Evolutionary conservation across 2,888 invertebrate genomes (phyloP).

Genomic region (Caenorhabditis sp.): DNA sequence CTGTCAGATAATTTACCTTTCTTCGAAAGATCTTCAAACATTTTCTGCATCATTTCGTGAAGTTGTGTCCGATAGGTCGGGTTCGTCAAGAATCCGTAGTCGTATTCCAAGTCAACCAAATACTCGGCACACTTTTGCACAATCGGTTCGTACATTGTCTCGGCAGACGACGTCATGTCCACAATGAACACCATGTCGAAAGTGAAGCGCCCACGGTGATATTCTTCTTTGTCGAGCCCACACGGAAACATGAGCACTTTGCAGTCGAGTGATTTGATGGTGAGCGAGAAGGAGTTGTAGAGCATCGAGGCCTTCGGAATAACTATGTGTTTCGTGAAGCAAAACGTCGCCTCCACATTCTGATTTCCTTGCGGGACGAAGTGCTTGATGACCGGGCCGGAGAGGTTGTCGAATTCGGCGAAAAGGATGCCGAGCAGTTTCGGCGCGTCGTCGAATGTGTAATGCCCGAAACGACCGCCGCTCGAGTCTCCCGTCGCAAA

Average conservation of each 20-base stretch:
- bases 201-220: slow-evolving; percentile 63
- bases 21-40: slow-evolving; percentile 69
- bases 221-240: slow-evolving; percentile 63
- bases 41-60: slow-evolving; percentile 64
- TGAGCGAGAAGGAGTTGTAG: slow-evolving; percentile 69
- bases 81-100: slow-evolving; percentile 65
- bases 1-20: slow-evolving; percentile 66
- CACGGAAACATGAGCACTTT: slow-evolving; percentile 78
- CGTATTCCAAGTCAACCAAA: slow-evolving; percentile 74
- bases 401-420: slow-evolving; percentile 74
- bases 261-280: slow-evolving; percentile 63
- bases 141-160: slow-evolving; percentile 78
- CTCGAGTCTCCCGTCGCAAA: slow-evolving; percentile 53
- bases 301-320: slow-evolving; percentile 68
- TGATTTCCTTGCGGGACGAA: slow-evolving; percentile 62
- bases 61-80: slow-evolving; percentile 59
- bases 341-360: slow-evolving; percentile 21
- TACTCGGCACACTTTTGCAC: slow-evolving; percentile 78
- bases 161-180: slow-evolving; percentile 59
- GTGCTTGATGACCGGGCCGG: slow-evolving; percentile 71
- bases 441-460: slow-evolving; percentile 61
- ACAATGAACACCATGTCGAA: slow-evolving; percentile 79
- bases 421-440: slow-evolving; percentile 73
- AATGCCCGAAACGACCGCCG: slow-evolving; percentile 62
- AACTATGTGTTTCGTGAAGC: slow-evolving; percentile 44